A percentile compares a stretch with the other conserved stretches of the same genome.
These are phyloP conservation scores for Omphaloscelis lunosa DNA, from an alignment of 2,888 invertebrate species.

Conservation along the genomic window DNA sequence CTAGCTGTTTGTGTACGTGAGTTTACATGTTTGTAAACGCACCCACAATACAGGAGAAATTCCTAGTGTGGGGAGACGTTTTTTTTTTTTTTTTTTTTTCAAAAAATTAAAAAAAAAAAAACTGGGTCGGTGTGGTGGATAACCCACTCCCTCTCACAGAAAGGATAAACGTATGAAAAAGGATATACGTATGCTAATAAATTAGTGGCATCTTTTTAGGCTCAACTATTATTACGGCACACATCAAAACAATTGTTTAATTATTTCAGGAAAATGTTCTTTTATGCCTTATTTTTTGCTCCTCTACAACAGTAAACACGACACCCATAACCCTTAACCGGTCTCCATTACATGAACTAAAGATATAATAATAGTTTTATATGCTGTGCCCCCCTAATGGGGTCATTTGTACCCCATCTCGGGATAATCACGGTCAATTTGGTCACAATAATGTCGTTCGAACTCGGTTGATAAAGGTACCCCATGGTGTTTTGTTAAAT, in stretches of 20 bases:
- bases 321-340: constrained; percentile 5
- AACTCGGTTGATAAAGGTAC: constrained; percentile 34
- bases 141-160: too few relatives aligned
- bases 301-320: background rate
- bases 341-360: constrained; percentile 28
- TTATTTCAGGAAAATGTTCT: background rate
- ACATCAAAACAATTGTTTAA: background rate
- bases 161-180: too few relatives aligned
- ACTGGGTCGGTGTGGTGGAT: too few relatives aligned
- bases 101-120: too few relatives aligned
- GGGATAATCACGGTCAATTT: constrained; percentile 61
- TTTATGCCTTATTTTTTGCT: background rate
- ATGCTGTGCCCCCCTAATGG: constrained; percentile 46
- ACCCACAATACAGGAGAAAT: too few relatives aligned
- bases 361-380: constrained; percentile 57
- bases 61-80: too few relatives aligned
- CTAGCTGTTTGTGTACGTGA: too few relatives aligned
- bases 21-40: too few relatives aligned
- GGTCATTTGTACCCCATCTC: constrained; percentile 52
- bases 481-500: constrained; percentile 43
- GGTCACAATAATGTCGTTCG: constrained; percentile 54
- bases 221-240: too few relatives aligned
- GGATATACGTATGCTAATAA: too few relatives aligned
- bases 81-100: too few relatives aligned
- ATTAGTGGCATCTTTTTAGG: too few relatives aligned